A percentile compares a stretch with the other conserved stretches of the same genome.
These are phyloP conservation scores for Eupithecia subfuscata DNA, from an alignment of 2,888 invertebrate species.

Conservation along the genomic window DNA sequence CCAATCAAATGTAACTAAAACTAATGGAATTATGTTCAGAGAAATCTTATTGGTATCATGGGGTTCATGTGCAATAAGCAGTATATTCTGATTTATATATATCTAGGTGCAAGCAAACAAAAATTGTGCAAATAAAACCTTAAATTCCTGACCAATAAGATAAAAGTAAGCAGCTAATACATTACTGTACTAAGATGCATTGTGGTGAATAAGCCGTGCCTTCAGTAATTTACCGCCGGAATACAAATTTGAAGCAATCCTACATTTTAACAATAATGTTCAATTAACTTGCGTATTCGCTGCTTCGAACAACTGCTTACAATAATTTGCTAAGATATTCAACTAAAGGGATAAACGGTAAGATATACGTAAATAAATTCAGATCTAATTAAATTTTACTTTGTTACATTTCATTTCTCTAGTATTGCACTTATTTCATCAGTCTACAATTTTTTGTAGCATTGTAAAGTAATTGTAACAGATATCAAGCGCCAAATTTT, in stretches of 20 bases:
- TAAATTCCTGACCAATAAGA: background rate
- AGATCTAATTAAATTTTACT: constrained; percentile 8
- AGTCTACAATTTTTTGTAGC: background rate
- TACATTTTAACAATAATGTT: background rate
- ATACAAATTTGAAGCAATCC: background rate
- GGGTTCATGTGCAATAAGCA: background rate
- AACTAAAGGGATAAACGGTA: background rate
- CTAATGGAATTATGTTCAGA: constrained; percentile 41
- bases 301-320: background rate
- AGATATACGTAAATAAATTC: constrained; percentile 9
- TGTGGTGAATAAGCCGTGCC: background rate
- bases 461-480: background rate
- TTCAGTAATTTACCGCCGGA: constrained; percentile 5
- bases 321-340: constrained; percentile 8
- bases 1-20: constrained; percentile 41
- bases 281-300: background rate
- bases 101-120: constrained; percentile 37
- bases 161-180: background rate
- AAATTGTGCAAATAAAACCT: constrained; percentile 27
- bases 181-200: constrained; percentile 3
- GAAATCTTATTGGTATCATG: constrained; percentile 9
- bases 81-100: constrained; percentile 27
- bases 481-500: constrained; percentile 28
- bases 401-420: background rate
- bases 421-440: constrained; percentile 7